phyloP scores from a whole-genome alignment of 1,140 invertebrate species.

The Carcinoscorpius rotundicauda region DNA sequence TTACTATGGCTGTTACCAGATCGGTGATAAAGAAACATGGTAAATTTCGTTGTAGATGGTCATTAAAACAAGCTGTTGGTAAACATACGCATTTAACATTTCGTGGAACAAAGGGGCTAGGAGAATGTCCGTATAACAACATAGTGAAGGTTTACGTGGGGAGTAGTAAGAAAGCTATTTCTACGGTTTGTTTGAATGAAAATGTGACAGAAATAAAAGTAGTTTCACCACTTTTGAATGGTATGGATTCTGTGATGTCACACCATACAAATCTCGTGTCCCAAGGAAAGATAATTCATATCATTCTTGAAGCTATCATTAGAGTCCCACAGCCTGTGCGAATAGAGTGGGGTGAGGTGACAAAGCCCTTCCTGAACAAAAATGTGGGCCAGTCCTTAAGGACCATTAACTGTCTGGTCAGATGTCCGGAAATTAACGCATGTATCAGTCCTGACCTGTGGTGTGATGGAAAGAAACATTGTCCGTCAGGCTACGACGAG shows the following conservation, averaged over 20 bases:
- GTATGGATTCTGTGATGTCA: too few species aligned
- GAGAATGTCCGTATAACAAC: slow-evolving; percentile 16
- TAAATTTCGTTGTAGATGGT: slow-evolving; percentile 18
- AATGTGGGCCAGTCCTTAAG: slow-evolving; percentile 38
- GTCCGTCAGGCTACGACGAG: slow-evolving; percentile 78
- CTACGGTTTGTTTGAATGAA: too few species aligned
- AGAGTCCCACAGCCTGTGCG: slow-evolving; percentile 56
- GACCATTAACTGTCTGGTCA: slow-evolving; percentile 49
- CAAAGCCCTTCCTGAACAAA: slow-evolving; percentile 34
- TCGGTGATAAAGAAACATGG: not conserved
- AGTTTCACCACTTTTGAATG: too few species aligned
- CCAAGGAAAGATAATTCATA: slow-evolving; percentile 24
- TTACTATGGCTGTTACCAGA: slow-evolving; percentile 13
- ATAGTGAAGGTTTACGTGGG: slow-evolving; percentile 22
- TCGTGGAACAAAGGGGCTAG: slow-evolving; percentile 11
- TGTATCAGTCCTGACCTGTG: slow-evolving; percentile 77
- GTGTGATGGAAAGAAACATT: slow-evolving; percentile 73
- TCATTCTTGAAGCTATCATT: slow-evolving; percentile 62
- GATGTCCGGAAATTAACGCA: slow-evolving; percentile 70
- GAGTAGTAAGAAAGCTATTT: too few species aligned
- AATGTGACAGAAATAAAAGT: too few species aligned
- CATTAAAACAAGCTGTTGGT: slow-evolving; percentile 11
- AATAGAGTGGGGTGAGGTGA: slow-evolving; percentile 73
- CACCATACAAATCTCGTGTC: too few species aligned
- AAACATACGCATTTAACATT: slow-evolving; percentile 18